Percentiles rank a stretch among this genome's conserved stretches.
These are phyloP conservation scores for Thecophora atra DNA, from an alignment of 2,888 invertebrate genomes.

Conservation along the genomic window DNA sequence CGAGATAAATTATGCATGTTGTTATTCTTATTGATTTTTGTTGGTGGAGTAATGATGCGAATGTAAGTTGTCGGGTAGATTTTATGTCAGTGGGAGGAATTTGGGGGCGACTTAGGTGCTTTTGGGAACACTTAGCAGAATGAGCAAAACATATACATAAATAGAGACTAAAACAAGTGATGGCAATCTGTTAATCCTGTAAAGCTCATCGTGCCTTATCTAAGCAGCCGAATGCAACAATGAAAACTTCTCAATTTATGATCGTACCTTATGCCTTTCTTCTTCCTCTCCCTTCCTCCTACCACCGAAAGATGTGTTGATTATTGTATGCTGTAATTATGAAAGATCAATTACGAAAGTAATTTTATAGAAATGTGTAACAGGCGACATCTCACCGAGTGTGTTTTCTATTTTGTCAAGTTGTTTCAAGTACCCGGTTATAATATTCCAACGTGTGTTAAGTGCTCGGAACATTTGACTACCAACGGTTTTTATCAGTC, in stretches of 20 bases:
- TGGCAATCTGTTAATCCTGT: too few relatives aligned
- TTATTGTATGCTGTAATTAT: too few relatives aligned
- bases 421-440: slow-evolving; percentile 66
- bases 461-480: slow-evolving; percentile 66
- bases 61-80: neutral
- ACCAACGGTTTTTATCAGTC: slow-evolving; percentile 64
- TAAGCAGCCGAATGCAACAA: too few relatives aligned
- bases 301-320: too few relatives aligned
- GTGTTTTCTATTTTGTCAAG: too few relatives aligned
- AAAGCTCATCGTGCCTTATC: too few relatives aligned
- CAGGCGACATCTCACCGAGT: too few relatives aligned
- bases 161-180: slow-evolving; percentile 2
- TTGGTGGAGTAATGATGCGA: slow-evolving; percentile 22
- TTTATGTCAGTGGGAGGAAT: neutral
- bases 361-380: neutral
- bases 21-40: slow-evolving; percentile 63
- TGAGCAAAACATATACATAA: neutral
- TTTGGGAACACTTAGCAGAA: neutral
- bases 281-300: too few relatives aligned
- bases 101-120: neutral
- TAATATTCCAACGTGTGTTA: slow-evolving; percentile 66
- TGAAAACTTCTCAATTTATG: too few relatives aligned
- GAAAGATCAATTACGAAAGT: too few relatives aligned
- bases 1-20: slow-evolving; percentile 55
- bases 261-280: too few relatives aligned